These are phyloP conservation scores for Atta texana DNA, from an alignment of 1,140 invertebrate genomes.

Conservation along the genomic window DNA sequence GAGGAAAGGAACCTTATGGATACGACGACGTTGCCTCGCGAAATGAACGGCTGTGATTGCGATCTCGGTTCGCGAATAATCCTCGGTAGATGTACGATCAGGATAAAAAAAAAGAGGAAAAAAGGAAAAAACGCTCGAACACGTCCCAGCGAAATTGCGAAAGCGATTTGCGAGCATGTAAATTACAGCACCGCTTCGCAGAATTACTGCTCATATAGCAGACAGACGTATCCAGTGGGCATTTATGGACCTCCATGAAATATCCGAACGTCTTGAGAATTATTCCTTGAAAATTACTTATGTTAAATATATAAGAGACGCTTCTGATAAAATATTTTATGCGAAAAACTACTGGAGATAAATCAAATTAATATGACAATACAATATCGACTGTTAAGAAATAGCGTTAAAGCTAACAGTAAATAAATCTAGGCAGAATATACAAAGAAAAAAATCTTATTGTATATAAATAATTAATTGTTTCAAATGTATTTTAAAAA, in stretches of 20 bases:
- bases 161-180: constrained; percentile 61
- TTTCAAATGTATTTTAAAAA: too few species aligned
- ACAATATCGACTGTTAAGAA: not conserved
- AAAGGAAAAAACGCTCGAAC: constrained; percentile 10
- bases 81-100: constrained; percentile 21
- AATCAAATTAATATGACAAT: not conserved
- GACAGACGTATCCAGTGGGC: constrained; percentile 5
- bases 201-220: constrained; percentile 16
- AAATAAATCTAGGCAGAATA: not conserved
- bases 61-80: constrained; percentile 56
- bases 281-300: not conserved
- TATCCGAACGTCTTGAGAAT: constrained; percentile 14
- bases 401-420: too few species aligned
- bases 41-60: constrained; percentile 49
- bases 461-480: too few species aligned
- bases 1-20: constrained; percentile 34
- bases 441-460: too few species aligned
- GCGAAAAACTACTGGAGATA: not conserved
- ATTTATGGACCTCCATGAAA: constrained; percentile 18
- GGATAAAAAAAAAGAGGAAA: not conserved
- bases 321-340: not conserved
- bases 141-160: constrained; percentile 56
- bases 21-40: constrained; percentile 11
- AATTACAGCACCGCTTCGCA: constrained; percentile 47
- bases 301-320: not conserved